Evolutionary conservation across 2,888 invertebrate species (phyloP), one percentile per base, ranked within the genome.

Genomic region (Rhagonycha fulva): DNA sequence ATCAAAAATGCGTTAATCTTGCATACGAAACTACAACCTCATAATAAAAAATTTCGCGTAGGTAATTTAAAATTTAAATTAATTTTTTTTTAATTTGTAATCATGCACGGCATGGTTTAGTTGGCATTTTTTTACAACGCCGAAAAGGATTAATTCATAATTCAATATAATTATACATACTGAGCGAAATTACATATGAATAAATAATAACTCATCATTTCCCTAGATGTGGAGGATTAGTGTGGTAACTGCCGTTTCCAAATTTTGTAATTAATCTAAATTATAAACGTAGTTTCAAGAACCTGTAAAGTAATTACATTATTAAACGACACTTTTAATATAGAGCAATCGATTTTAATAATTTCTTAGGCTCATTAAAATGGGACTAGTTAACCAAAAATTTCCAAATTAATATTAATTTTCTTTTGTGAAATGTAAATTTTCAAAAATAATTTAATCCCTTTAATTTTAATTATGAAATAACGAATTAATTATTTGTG

Each of bases 101-200:
- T 47, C 47, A 32, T 32, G 12, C 32, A n/a, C 47, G n/a, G 7
- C n/a, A 12, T 32, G 47, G 47, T 47, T 47, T 47, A 47, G 47
- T 47, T 47, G 47, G 47, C 23, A 66, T 63, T 66, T 66, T 63
- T 66, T 66, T 12, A 14, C 4, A 78, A 74, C 80, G 81, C 81
- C 83, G 82, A 82, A 82, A 83, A 74, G 82, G 84, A 84, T 84
- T 83, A 80, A 82, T 85, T 82, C 80, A 85, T 85, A 85, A 86
- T 86, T 84, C 83, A 86, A 80, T 78, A 82, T 86, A 85, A 86
- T 86, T 86, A 66, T 66, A 85, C 83, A 84, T 82, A 83, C 83
- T 82, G 84, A 82, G 82, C 82, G 84, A 82, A 85, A 86, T 86
- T 86, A 85, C 86, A 84, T 83, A 82, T 86, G 85, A 85, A 85